Evolutionary conservation across 2,797 vertebrate genomes (phyloP), one percentile per base, ranked within the genome.

Genomic region (Mormyrops attenuatus): DNA sequence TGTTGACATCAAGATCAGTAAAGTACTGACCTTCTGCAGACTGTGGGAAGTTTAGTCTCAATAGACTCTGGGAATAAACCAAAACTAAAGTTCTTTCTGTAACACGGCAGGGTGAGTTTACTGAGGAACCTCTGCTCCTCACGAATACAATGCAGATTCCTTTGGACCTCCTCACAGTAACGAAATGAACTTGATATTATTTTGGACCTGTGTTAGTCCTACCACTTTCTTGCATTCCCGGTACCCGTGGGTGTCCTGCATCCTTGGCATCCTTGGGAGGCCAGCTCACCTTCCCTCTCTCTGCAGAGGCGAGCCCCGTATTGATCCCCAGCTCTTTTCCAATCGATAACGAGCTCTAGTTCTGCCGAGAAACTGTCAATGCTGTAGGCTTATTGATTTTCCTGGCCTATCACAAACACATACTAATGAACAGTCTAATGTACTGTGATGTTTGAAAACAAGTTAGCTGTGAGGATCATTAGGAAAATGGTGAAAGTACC

Each of bases 281-380:
- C 82, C n/a, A 52, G 85, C 44, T 86, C 85, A 86, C 44, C 63
- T 66, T 44, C 22, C 60, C 90, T 92, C 93, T 55, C 84, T 86
- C 89, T 77, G 86, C 90, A 88, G 85, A 89, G 89, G 53, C 3
- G 88, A 90, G 89, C 85, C 85, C 90, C 89, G 89, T 89, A 94
- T 95, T 91, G 89, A 94, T 95, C 93, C 94, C 90, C 93, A 94
- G 92, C 93, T 94, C 91, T 30, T 73, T 91, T 90, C 88, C 91
- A 92, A 95, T 95, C 95, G 93, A 95, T 96, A 92, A 95, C 92
- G 92, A 92, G 91, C 92, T 91, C 93, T 93, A 89, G 91, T 92
- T 92, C 90, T 92, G 92, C 90, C 91, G 92, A 93, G 93, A 93
- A 93, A 92, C 91, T 90, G 90, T 93, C 91, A 91, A 92, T 89